Evolutionary conservation across 2,797 vertebrate species (phyloP).

Genomic region (Myotis myotis): DNA sequence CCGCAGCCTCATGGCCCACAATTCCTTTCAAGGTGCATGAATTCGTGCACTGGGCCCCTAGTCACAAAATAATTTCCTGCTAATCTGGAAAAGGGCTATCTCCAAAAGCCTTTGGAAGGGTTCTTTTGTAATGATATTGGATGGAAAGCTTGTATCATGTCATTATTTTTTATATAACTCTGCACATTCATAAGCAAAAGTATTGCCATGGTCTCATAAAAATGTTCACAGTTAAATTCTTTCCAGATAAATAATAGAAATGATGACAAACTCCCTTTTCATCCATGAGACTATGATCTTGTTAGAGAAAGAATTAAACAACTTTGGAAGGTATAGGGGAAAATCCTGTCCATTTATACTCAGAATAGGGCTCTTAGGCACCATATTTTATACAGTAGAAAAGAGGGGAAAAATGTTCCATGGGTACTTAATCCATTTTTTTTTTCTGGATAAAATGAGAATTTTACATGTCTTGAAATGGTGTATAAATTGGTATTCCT

Average conservation of each 20-base stretch:
- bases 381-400: background rate
- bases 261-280: constrained; percentile 64
- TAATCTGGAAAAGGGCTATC: constrained; percentile 1
- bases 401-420: background rate
- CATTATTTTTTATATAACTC: constrained; percentile 51
- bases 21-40: no score
- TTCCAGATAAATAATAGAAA: constrained; percentile 72
- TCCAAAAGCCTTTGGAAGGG: background rate
- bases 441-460: constrained; percentile 2
- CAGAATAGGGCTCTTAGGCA: constrained; percentile 1
- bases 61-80: background rate
- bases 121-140: constrained; percentile 23
- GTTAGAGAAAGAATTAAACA: constrained; percentile 65
- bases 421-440: constrained; percentile 51
- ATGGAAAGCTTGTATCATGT: background rate
- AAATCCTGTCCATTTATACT: constrained; percentile 67
- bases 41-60: no score
- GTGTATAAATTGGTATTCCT: background rate
- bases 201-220: constrained; percentile 51
- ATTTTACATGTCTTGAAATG: background rate
- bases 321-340: background rate
- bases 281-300: constrained; percentile 41
- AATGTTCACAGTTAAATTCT: constrained; percentile 65
- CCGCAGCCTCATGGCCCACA: fast-evolving
- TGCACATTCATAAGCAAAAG: constrained; percentile 49